Evolutionary conservation across 2,113 vertebrate species (phyloP).

Genomic region (Syrmaticus mikado): DNA sequence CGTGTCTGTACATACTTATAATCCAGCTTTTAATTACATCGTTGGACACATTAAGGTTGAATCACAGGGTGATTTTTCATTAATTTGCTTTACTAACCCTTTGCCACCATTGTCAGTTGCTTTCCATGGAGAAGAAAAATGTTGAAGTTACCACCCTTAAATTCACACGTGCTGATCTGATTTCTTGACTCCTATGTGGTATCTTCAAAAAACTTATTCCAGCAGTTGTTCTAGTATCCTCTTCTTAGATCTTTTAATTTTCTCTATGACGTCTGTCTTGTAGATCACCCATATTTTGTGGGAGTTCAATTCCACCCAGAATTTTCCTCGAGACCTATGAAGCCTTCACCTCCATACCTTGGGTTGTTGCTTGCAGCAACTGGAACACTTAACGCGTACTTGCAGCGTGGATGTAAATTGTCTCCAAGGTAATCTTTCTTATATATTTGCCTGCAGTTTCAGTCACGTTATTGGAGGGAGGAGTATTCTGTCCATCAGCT

Average conservation of each 20-base stretch:
- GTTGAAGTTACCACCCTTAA: neutral
- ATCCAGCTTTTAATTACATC: neutral
- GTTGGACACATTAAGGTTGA: neutral
- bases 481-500: neutral
- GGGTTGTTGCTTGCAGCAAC: constrained; percentile 82
- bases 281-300: constrained; percentile 85
- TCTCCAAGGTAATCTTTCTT: constrained; percentile 78
- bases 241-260: constrained; percentile 27
- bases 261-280: neutral
- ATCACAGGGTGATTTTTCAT: neutral
- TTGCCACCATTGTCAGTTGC: neutral
- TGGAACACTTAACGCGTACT: constrained; percentile 73
- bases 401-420: constrained; percentile 78
- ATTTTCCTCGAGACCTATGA: constrained; percentile 85
- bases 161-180: neutral
- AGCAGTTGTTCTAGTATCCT: neutral
- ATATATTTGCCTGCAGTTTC: neutral
- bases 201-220: neutral
- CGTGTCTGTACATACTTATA: neutral
- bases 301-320: constrained; percentile 87
- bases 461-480: neutral
- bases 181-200: neutral
- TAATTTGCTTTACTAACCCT: neutral
- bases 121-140: neutral
- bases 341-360: constrained; percentile 84